phyloP scores from a whole-genome alignment of 2,888 invertebrate genomes.

The Amiota communis region DNA sequence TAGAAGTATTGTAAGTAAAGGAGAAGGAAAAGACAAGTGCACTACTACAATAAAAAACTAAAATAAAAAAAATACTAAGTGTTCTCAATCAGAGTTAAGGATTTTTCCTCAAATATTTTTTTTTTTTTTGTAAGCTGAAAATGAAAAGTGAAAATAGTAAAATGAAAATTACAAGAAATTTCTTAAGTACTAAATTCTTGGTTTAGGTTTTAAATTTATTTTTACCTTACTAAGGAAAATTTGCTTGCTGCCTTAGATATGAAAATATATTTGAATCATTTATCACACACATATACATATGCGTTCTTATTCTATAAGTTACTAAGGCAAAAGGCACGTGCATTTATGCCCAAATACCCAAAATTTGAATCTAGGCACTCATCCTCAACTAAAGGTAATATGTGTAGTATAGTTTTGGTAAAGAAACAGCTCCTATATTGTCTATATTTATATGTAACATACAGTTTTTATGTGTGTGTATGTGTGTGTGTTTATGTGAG shows the following conservation, averaged over 20 bases:
- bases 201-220: constrained; percentile 35
- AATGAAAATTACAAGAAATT: too few relatives aligned
- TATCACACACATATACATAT: constrained; percentile 42
- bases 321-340: background rate
- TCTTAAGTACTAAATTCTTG: constrained; percentile 69
- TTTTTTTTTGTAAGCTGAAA: background rate
- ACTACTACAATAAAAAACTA: too few relatives aligned
- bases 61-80: too few relatives aligned
- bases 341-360: background rate
- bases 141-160: too few relatives aligned
- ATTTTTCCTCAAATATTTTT: too few relatives aligned
- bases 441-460: background rate
- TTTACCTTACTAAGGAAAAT: too few relatives aligned
- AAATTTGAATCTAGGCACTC: too few relatives aligned
- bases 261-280: constrained; percentile 67
- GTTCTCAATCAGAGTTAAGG: too few relatives aligned
- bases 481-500: constrained; percentile 17
- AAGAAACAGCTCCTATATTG: background rate
- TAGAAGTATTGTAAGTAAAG: too few relatives aligned
- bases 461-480: background rate
- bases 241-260: constrained; percentile 36
- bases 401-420: too few relatives aligned
- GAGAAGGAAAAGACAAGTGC: too few relatives aligned
- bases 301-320: constrained; percentile 20
- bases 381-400: too few relatives aligned